phyloP scores from a whole-genome alignment of 1,140 invertebrate genomes.

The Dreissena polymorpha region DNA sequence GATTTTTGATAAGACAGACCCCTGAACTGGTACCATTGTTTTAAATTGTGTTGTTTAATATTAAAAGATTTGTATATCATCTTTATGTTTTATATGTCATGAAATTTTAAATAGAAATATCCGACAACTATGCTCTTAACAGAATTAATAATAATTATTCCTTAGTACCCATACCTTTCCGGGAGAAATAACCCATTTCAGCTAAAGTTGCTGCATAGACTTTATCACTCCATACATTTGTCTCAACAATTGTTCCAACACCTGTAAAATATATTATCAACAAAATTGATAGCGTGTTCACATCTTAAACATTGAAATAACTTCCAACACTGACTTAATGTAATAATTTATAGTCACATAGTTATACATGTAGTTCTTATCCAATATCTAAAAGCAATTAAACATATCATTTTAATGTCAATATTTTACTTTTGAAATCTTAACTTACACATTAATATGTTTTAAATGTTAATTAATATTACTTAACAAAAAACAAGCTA shows the following conservation, averaged over 20 bases:
- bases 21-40: too few species aligned
- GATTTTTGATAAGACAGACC: too few species aligned
- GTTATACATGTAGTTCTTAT: background rate
- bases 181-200: conserved; percentile 33
- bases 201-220: conserved; percentile 16
- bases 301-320: too few species aligned
- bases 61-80: too few species aligned
- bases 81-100: too few species aligned
- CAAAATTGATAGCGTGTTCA: background rate
- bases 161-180: conserved; percentile 19
- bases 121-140: too few species aligned
- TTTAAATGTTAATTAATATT: background rate
- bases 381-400: background rate
- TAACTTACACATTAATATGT: background rate
- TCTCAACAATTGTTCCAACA: conserved; percentile 37
- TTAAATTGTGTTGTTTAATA: too few species aligned
- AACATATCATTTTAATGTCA: background rate
- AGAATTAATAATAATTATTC: too few species aligned
- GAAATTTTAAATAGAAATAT: too few species aligned
- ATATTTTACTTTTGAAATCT: background rate
- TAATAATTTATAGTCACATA: background rate
- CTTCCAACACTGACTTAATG: too few species aligned
- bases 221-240: conserved; percentile 31
- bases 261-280: conserved; percentile 21
- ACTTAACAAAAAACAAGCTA: background rate